phyloP scores from a whole-genome alignment of 2,888 invertebrate genomes.

The Lasioglossum lativentre region DNA sequence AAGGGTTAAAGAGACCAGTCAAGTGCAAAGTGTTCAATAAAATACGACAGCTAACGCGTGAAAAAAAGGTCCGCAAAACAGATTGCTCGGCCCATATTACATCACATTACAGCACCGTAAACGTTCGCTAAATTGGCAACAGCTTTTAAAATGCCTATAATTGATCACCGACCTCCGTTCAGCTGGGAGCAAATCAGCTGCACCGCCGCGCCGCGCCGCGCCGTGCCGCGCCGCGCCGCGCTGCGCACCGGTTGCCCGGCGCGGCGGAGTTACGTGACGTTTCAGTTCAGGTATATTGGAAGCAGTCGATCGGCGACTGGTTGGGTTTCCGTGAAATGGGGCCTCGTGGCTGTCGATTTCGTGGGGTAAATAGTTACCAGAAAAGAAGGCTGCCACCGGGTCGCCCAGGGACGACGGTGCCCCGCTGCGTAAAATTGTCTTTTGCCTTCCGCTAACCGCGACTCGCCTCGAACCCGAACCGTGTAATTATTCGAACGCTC shows the following conservation, averaged over 20 bases:
- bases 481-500: conserved; percentile 83
- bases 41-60: conserved; percentile 1
- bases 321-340: conserved; percentile 38
- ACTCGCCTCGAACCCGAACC: conserved; percentile 75
- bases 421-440: conserved; percentile 85
- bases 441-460: conserved; percentile 83
- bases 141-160: conserved; percentile 10
- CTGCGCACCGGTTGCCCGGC: background rate
- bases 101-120: background rate
- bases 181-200: background rate
- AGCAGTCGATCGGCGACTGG: conserved; percentile 26
- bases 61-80: background rate
- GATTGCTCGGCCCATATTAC: background rate
- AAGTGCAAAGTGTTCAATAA: background rate
- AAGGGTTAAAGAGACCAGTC: background rate
- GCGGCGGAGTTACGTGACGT: conserved; percentile 21
- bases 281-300: conserved; percentile 28
- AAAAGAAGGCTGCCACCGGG: conserved; percentile 77
- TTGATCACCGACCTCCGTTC: conserved; percentile 26
- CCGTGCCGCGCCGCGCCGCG: background rate
- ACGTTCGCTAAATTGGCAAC: conserved; percentile 3
- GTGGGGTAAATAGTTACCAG: conserved; percentile 72
- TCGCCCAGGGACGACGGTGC: conserved; percentile 66
- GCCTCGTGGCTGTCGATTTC: conserved; percentile 82
- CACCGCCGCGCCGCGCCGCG: background rate